These are phyloP conservation scores for Squalus acanthias DNA, from an alignment of 2,797 vertebrate genomes.

Conservation along the genomic window DNA sequence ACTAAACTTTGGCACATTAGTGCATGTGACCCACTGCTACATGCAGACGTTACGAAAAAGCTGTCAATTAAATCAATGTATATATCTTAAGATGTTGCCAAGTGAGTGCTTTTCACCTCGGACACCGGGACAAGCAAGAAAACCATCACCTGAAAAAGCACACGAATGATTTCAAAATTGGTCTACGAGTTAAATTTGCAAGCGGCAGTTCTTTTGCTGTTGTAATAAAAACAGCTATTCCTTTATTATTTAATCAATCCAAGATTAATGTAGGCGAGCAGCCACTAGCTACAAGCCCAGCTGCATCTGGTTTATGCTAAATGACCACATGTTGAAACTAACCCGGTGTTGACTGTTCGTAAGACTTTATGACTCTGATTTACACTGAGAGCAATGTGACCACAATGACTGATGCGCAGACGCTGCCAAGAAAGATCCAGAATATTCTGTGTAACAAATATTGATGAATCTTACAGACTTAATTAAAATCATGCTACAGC, in stretches of 20 bases:
- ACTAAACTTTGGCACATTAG: not conserved
- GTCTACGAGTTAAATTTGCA: constrained; percentile 17
- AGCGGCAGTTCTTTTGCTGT: constrained; percentile 35
- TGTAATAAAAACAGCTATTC: constrained; percentile 37
- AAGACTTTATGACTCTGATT: constrained; percentile 38
- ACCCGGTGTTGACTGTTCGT: constrained; percentile 38
- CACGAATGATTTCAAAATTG: constrained; percentile 30
- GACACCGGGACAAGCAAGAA: not conserved
- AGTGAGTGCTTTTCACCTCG: not conserved
- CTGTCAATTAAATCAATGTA: constrained; percentile 23
- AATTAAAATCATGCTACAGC: constrained; percentile 38
- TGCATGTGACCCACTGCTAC: not conserved
- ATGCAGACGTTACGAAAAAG: not conserved
- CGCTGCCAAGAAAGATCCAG: constrained; percentile 38
- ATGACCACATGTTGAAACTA: constrained; percentile 39
- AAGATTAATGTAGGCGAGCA: constrained; percentile 31
- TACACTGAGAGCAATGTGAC: constrained; percentile 38
- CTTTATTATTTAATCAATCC: constrained; percentile 38
- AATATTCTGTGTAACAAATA: constrained; percentile 39
- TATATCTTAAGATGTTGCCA: not conserved
- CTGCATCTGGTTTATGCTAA: constrained; percentile 38
- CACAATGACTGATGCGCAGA: constrained; percentile 38
- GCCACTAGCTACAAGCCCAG: constrained; percentile 37
- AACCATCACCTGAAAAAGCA: not conserved
- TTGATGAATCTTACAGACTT: constrained; percentile 39